Evolutionary conservation across 2,888 invertebrate species (phyloP).

Genomic region (Agonopterix heracliana): DNA sequence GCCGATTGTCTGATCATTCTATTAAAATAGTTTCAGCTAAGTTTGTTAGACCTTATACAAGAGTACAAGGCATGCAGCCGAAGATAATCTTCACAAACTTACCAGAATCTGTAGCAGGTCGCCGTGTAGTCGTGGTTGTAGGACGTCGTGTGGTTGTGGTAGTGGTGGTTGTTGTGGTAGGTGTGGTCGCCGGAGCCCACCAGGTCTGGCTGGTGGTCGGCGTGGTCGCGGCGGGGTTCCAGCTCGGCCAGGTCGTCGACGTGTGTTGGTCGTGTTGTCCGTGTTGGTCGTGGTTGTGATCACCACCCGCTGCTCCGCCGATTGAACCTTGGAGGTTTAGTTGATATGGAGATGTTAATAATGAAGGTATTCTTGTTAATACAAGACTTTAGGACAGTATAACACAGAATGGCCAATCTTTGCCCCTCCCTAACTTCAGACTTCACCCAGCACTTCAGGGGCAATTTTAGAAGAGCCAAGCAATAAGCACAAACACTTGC

Average conservation of each 20-base stretch:
- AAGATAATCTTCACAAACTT: neutral
- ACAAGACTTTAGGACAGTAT: no score
- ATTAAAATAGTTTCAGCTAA: no score
- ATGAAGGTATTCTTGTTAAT: no score
- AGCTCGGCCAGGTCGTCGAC: conserved; percentile 63
- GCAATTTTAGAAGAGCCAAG: no score
- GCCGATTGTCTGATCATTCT: no score
- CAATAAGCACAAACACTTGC: no score
- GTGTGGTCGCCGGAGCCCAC: conserved; percentile 46
- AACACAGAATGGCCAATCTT: no score
- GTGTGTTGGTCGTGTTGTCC: conserved; percentile 44
- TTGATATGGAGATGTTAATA: neutral
- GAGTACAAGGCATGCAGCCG: no score
- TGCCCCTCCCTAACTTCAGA: no score
- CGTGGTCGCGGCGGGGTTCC: conserved; percentile 52
- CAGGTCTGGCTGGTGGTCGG: conserved; percentile 45
- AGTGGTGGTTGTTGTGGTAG: conserved; percentile 28
- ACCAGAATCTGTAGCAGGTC: conserved; percentile 23
- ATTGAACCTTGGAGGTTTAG: conserved; percentile 28
- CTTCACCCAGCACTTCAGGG: no score
- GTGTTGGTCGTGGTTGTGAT: conserved; percentile 38
- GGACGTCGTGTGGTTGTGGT: conserved; percentile 31
- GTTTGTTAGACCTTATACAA: no score
- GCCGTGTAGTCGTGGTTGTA: conserved; percentile 20
- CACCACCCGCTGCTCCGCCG: conserved; percentile 31